A percentile compares a stretch with the other conserved stretches of the same genome.
These are phyloP conservation scores for Aurelia coerulea DNA, from an alignment of 30 jellyfish, hydroid and myxozoan genomes.

Conservation along the genomic window DNA sequence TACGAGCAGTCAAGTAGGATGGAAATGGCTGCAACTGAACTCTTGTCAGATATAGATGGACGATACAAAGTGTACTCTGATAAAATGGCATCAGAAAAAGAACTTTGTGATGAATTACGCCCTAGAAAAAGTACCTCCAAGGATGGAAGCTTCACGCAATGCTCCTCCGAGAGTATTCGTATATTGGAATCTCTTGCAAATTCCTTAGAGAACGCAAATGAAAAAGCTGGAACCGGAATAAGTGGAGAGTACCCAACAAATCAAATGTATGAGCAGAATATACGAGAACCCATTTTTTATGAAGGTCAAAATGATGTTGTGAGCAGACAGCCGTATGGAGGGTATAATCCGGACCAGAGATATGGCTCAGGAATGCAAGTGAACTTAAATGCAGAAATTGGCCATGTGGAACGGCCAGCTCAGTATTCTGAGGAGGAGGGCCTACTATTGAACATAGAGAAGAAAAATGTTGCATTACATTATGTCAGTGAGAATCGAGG, in stretches of 20 bases:
- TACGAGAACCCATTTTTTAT: background rate
- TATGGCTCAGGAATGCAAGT: background rate
- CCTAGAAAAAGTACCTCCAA: background rate
- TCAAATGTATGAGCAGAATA: background rate
- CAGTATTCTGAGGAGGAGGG: background rate
- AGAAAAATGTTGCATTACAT: background rate
- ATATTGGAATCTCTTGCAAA: conserved; percentile 65
- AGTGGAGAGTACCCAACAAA: conserved; percentile 19
- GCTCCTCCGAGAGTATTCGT: conserved; percentile 68
- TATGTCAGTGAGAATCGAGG: background rate
- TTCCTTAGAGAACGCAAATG: conserved; percentile 53
- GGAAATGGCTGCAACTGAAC: background rate
- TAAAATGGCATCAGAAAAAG: background rate
- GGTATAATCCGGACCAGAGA: background rate
- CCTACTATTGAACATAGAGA: background rate
- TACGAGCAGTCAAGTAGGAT: conserved; percentile 13
- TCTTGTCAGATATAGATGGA: conserved; percentile 8
- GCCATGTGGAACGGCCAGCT: background rate
- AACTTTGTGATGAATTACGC: background rate
- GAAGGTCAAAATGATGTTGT: background rate
- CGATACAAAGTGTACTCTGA: conserved; percentile 14
- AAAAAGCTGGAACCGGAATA: conserved; percentile 7
- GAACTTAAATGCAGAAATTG: background rate
- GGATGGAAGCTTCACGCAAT: conserved; percentile 9
- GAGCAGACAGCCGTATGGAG: background rate